phyloP scores from a whole-genome alignment of 1,140 invertebrate genomes.

The Trichonephila inaurata region DNA sequence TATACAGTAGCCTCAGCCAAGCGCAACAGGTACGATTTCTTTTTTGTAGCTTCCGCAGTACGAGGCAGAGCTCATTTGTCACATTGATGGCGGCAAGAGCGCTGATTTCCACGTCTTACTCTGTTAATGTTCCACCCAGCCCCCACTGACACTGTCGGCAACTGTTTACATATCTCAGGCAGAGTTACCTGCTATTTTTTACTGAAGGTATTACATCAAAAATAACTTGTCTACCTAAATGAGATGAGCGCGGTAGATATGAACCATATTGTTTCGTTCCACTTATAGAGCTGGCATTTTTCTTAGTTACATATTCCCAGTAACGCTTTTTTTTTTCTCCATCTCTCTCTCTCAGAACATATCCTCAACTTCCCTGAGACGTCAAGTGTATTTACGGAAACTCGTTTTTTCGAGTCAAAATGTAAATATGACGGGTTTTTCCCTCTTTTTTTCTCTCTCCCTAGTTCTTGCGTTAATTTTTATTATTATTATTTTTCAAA shows the following conservation, averaged over 20 bases:
- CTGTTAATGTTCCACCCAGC: neutral
- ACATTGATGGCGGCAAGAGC: conserved; percentile 23
- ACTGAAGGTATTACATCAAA: conserved; percentile 66
- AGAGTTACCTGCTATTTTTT: conserved; percentile 64
- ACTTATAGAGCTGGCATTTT: conserved; percentile 54
- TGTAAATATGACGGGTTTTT: conserved; percentile 52
- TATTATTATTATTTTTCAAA: conserved; percentile 33
- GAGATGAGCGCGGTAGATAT: conserved; percentile 64
- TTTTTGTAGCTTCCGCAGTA: neutral
- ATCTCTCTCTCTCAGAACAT: neutral
- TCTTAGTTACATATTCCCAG: conserved; percentile 28
- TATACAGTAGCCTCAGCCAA: conserved; percentile 14
- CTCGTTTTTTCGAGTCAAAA: conserved; percentile 55
- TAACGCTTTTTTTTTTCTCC: neutral
- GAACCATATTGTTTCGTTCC: conserved; percentile 69
- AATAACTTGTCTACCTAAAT: conserved; percentile 60
- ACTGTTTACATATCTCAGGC: conserved; percentile 70
- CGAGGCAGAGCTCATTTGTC: conserved; percentile 2
- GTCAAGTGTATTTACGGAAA: conserved; percentile 66
- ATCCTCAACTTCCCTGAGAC: neutral
- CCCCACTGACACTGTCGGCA: conserved; percentile 41
- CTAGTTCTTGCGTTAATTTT: conserved; percentile 16
- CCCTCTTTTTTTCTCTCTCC: neutral
- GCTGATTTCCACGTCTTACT: conserved; percentile 41
- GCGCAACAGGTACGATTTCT: conserved; percentile 58